These are phyloP conservation scores for Crotalus tigris DNA, from an alignment of 2,113 vertebrate genomes.

Conservation along the genomic window DNA sequence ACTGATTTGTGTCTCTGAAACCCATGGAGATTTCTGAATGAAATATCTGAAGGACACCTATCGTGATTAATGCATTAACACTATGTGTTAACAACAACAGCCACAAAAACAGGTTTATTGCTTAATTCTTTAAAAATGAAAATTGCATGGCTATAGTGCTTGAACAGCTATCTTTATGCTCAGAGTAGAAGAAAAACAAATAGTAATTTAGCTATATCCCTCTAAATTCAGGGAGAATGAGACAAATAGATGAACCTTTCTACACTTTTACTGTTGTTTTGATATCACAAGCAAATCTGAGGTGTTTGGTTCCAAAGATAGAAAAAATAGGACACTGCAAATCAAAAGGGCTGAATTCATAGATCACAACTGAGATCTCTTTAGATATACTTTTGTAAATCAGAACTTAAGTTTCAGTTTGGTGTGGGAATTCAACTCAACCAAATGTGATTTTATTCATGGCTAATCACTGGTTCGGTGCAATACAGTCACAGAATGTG, in stretches of 20 bases:
- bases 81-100: not conserved
- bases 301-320: not conserved
- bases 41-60: not conserved
- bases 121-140: not conserved
- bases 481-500: not conserved
- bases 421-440: not conserved
- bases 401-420: not conserved
- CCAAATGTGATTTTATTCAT: not conserved
- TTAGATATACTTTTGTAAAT: not conserved
- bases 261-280: not conserved
- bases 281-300: not conserved
- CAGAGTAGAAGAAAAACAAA: not conserved
- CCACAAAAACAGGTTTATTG: not conserved
- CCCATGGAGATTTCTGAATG: not conserved
- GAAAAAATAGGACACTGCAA: not conserved
- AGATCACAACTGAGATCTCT: not conserved
- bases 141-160: not conserved
- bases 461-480: not conserved
- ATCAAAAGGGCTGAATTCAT: not conserved
- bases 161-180: not conserved
- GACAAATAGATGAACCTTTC: not conserved
- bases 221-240: not conserved
- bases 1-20: constrained; percentile 7
- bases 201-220: not conserved
- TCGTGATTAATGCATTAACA: not conserved